phyloP scores from a whole-genome alignment of 2,888 invertebrate species.

The Pseudococcus viburni region DNA sequence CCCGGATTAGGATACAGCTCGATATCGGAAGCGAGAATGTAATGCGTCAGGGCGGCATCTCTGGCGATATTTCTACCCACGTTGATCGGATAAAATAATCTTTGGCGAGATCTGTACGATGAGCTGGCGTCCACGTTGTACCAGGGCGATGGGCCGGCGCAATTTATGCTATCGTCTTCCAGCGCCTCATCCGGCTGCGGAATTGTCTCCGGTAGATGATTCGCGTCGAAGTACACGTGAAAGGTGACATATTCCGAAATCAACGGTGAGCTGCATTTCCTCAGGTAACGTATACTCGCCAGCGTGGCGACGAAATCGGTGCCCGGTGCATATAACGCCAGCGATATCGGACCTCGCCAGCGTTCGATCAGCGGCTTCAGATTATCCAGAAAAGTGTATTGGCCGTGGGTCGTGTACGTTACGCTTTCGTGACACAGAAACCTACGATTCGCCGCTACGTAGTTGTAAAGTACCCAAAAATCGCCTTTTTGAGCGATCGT shows the following conservation, averaged over 20 bases:
- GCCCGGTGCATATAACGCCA: slow-evolving; percentile 90
- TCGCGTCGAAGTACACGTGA: slow-evolving; percentile 89
- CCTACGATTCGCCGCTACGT: no score
- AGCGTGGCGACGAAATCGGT: slow-evolving; percentile 84
- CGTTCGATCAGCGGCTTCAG: no score
- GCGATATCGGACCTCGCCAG: no score
- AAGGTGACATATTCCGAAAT: slow-evolving; percentile 87
- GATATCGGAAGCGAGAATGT: no score
- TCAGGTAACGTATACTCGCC: slow-evolving; percentile 84
- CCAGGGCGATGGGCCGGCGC: slow-evolving; percentile 80
- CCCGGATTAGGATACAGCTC: no score
- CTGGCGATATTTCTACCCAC: slow-evolving; percentile 91
- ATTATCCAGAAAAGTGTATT: no score
- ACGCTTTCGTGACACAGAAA: no score
- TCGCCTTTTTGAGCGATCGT: no score
- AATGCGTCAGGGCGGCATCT: no score
- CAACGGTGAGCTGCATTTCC: slow-evolving; percentile 81
- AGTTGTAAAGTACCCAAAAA: no score
- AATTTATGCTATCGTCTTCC: slow-evolving; percentile 81
- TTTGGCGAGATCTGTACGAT: slow-evolving; percentile 85
- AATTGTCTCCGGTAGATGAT: slow-evolving; percentile 81
- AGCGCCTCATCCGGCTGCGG: slow-evolving; percentile 75
- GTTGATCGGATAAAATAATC: slow-evolving; percentile 89
- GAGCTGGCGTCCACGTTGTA: slow-evolving; percentile 76
- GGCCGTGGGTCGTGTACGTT: no score